Evolutionary conservation across 2,797 vertebrate genomes (phyloP).

Genomic region (Acanthurus tractus): DNA sequence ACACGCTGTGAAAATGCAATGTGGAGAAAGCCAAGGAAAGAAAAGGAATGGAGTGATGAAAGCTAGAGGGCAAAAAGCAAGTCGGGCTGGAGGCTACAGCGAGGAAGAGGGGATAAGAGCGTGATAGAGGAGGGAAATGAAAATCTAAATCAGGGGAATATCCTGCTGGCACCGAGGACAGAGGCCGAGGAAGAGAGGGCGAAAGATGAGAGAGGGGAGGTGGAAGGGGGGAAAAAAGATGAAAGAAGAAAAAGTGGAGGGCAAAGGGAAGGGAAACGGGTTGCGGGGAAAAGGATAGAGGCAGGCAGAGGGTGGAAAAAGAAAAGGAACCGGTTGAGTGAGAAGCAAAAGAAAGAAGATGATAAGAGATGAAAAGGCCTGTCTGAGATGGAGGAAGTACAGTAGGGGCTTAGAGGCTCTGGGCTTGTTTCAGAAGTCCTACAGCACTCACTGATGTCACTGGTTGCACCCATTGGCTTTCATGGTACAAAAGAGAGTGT

Average conservation of each 20-base stretch:
- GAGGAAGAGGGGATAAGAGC: slow-evolving; percentile 81
- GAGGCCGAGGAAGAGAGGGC: slow-evolving; percentile 72
- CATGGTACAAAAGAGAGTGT: slow-evolving; percentile 69
- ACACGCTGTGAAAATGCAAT: slow-evolving; percentile 82
- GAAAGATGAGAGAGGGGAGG: slow-evolving; percentile 72
- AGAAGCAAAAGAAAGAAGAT: slow-evolving; percentile 74
- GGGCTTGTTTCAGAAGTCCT: slow-evolving; percentile 78
- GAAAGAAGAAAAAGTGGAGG: slow-evolving; percentile 71
- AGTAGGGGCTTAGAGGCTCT: slow-evolving; percentile 78
- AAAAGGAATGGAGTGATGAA: slow-evolving; percentile 83
- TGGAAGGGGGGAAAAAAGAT: slow-evolving; percentile 54
- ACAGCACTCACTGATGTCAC: slow-evolving; percentile 77
- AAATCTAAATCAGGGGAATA: slow-evolving; percentile 85
- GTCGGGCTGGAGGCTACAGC: slow-evolving; percentile 71
- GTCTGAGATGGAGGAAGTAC: slow-evolving; percentile 81
- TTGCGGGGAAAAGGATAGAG: slow-evolving; percentile 64
- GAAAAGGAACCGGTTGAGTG: slow-evolving; percentile 69
- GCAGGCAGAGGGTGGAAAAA: slow-evolving; percentile 63
- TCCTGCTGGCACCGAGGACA: slow-evolving; percentile 83
- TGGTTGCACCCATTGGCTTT: slow-evolving; percentile 75
- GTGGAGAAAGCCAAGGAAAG: slow-evolving; percentile 79
- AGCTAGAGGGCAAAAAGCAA: slow-evolving; percentile 81
- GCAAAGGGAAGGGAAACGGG: slow-evolving; percentile 65
- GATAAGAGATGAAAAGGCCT: slow-evolving; percentile 81
- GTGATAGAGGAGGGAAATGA: slow-evolving; percentile 84